Evolutionary conservation across 2,888 invertebrate species (phyloP), one percentile per base, ranked within the genome.

Genomic region (Drosophila maculinotata): DNA sequence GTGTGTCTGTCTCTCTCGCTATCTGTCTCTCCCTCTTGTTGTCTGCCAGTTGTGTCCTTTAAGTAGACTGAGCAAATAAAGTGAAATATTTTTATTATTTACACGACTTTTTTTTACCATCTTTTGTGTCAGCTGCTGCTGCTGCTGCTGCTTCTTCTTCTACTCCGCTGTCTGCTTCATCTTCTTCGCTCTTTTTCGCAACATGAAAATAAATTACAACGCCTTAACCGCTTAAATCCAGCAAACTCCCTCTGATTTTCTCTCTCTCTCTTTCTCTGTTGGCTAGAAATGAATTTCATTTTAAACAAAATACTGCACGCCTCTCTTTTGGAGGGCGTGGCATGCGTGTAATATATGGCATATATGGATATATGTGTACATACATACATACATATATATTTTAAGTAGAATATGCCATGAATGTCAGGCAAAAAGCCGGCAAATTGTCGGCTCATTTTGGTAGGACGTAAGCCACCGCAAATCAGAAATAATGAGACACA

Each of bases 401-500:
- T 20, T 38, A 20, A 10, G 14, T n/a, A 48, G 49, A 33, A 59
- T 65, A 31, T 66, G 39, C 44, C 25, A 33, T 65, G 67, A 58
- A 70, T 62, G 70, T 56, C 39, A 44, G 45, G 48, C 71, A 58
- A 59, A 72, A 76, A 60, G 59, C 53, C 44, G 59, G 60, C 76
- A 76, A 75, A 75, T 76, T 75, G 74, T 67, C 74, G 59, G 33
- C 39, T 45, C 44, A 20, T 48, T 48, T 58, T 12, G 30, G 49
- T 47, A 12, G 48, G 36, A 42, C 49, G 58, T 56, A 53, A 70
- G 67, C 69, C 39, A 48, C 58, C 69, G 73, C 77, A 80, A 80
- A 85, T 80, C 86, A 80, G 70, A 80, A 80, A 80, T 85, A 80
- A 85, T 80, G 80, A 85, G 86, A 73, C 86, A 44, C 80, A 82